Percentiles rank a stretch among this genome's conserved stretches.
Conservation (phyloP, 2,113 vertebrate genomes). For the Corythaixoides concolor region DNA sequence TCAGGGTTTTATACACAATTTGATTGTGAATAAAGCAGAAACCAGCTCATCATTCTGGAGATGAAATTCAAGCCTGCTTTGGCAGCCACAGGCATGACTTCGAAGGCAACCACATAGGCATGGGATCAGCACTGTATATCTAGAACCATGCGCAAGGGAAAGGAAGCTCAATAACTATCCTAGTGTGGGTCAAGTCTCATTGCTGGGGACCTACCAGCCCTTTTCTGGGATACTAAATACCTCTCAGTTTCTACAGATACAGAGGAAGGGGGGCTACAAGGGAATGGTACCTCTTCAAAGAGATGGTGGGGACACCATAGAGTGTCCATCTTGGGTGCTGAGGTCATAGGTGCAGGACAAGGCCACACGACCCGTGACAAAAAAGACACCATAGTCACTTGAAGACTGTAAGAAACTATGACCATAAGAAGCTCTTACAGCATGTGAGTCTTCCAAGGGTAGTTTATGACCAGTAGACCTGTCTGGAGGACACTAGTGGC, state of each 20-base stretch:
- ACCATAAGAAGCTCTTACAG: not conserved
- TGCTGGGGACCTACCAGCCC: not conserved
- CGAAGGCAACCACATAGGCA: not conserved
- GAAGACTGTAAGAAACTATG: not conserved
- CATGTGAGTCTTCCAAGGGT: not conserved
- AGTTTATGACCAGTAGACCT: too few relatives aligned
- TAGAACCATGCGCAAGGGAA: rapidly evolving
- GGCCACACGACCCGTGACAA: not conserved
- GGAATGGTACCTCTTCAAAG: not conserved
- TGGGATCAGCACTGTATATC: not conserved
- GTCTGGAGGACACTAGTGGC: not conserved
- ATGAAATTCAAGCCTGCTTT: not conserved
- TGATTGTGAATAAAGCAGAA: not conserved
- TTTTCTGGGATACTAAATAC: not conserved
- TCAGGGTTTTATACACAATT: not conserved
- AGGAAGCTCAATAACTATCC: not conserved
- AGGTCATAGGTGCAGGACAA: not conserved
- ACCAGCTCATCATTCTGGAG: not conserved
- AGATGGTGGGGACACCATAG: not conserved
- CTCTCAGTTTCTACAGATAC: not conserved
- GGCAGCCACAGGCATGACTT: not conserved
- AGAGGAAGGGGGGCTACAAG: not conserved
- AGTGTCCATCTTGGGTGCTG: not conserved
- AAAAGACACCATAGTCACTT: not conserved
- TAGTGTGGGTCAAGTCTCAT: not conserved